A percentile compares a stretch with the other conserved stretches of the same genome.
These are phyloP conservation scores for Cyclopterus lumpus DNA, from an alignment of 2,797 vertebrate species.

Conservation along the genomic window DNA sequence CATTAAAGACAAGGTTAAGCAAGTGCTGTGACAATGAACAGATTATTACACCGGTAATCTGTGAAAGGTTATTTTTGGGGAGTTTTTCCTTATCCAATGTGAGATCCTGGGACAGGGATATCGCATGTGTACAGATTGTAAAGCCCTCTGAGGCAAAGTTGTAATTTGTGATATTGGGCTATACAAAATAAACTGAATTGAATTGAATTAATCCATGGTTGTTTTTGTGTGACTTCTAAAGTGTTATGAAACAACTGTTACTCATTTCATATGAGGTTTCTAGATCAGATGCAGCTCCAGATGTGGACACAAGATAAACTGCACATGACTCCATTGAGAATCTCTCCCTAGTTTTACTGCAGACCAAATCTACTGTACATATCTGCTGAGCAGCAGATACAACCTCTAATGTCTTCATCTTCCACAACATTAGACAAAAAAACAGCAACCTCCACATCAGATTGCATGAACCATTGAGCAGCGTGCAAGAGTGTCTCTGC, in stretches of 20 bases:
- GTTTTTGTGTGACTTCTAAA: neutral
- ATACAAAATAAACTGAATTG: too few relatives aligned
- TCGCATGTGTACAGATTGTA: too few relatives aligned
- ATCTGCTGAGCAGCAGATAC: conserved; percentile 12
- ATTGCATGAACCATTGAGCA: conserved; percentile 38
- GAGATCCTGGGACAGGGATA: too few relatives aligned
- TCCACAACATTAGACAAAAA: conserved; percentile 21
- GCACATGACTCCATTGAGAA: conserved; percentile 9
- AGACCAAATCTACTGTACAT: conserved; percentile 7
- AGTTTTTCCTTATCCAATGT: too few relatives aligned
- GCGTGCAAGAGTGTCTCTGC: neutral
- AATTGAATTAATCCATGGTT: too few relatives aligned
- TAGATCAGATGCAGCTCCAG: conserved; percentile 20
- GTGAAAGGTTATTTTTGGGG: too few relatives aligned
- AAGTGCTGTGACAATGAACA: conserved; percentile 2
- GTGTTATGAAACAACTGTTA: neutral
- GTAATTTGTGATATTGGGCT: too few relatives aligned
- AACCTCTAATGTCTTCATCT: conserved; percentile 35
- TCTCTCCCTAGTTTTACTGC: conserved; percentile 15
- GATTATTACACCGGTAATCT: neutral
- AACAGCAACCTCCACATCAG: conserved; percentile 32
- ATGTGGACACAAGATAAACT: conserved; percentile 17
- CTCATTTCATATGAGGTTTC: conserved; percentile 17
- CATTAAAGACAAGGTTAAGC: neutral
- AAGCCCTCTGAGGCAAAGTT: too few relatives aligned